phyloP scores from a whole-genome alignment of 2,888 invertebrate genomes.

The Megamerina dolium region DNA sequence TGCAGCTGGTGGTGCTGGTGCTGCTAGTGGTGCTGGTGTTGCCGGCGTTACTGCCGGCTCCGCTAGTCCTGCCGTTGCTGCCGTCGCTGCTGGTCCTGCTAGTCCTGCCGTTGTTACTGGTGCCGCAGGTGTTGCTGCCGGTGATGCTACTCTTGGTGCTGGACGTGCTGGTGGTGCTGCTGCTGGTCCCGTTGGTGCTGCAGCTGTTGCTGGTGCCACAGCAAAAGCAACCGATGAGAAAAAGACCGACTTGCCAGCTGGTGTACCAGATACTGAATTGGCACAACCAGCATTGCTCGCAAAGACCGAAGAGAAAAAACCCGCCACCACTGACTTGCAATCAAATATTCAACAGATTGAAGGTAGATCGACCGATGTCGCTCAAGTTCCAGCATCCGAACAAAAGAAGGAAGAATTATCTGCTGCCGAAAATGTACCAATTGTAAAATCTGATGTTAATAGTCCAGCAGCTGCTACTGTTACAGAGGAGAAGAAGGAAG shows the following conservation, averaged over 20 bases:
- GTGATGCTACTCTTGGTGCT: no score
- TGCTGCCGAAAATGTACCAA: constrained; percentile 7
- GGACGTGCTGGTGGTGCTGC: no score
- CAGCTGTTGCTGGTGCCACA: constrained; percentile 4
- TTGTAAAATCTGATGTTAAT: constrained; percentile 14
- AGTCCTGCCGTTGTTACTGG: constrained; percentile 1
- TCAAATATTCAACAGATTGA: constrained; percentile 20
- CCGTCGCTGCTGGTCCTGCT: not conserved
- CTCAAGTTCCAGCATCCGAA: constrained; percentile 19
- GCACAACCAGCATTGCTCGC: constrained; percentile 22
- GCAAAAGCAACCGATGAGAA: constrained; percentile 12
- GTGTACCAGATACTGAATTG: constrained; percentile 28
- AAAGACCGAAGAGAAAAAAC: constrained; percentile 15
- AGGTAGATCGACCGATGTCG: constrained; percentile 20
- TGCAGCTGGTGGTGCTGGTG: no score
- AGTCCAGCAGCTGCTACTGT: constrained; percentile 18
- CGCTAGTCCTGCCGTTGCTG: no score
- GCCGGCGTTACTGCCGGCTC: no score
- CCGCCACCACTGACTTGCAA: constrained; percentile 11
- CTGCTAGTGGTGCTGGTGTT: no score
- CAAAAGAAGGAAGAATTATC: constrained; percentile 21
- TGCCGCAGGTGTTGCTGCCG: constrained; percentile 9
- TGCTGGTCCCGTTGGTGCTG: not conserved
- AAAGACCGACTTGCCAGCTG: constrained; percentile 21
- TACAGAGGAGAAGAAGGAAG: constrained; percentile 27